These are phyloP conservation scores for Rhopalosiphum padi DNA, from an alignment of 1,140 invertebrate genomes.

Conservation along the genomic window DNA sequence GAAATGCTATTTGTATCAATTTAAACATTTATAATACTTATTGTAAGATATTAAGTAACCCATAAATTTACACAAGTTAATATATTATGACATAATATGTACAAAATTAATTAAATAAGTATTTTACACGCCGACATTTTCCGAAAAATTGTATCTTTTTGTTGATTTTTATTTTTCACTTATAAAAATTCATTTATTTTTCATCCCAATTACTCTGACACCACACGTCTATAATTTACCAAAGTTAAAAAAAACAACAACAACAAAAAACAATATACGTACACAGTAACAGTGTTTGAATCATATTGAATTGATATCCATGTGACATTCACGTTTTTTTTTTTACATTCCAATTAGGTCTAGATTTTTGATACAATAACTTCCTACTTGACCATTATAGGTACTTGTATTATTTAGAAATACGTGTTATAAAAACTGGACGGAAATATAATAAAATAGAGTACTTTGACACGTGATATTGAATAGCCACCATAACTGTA, in stretches of 20 bases:
- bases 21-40: neutral
- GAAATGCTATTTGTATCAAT: neutral
- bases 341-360: conserved; percentile 13
- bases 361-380: conserved; percentile 13
- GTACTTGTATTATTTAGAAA: neutral
- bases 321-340: conserved; percentile 36
- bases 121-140: neutral
- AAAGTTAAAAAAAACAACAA: neutral
- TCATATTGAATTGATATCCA: conserved; percentile 13
- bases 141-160: neutral
- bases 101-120: neutral
- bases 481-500: neutral
- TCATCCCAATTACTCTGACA: neutral
- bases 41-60: neutral
- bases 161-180: neutral
- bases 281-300: neutral
- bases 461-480: neutral
- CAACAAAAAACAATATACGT: neutral
- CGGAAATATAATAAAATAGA: neutral
- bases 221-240: neutral
- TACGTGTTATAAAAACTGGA: conserved; percentile 8
- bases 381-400: neutral
- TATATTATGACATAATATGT: neutral
- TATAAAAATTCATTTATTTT: neutral
- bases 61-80: neutral